phyloP scores from a whole-genome alignment of 1,140 invertebrate genomes.

The Drosophila rufa region DNA sequence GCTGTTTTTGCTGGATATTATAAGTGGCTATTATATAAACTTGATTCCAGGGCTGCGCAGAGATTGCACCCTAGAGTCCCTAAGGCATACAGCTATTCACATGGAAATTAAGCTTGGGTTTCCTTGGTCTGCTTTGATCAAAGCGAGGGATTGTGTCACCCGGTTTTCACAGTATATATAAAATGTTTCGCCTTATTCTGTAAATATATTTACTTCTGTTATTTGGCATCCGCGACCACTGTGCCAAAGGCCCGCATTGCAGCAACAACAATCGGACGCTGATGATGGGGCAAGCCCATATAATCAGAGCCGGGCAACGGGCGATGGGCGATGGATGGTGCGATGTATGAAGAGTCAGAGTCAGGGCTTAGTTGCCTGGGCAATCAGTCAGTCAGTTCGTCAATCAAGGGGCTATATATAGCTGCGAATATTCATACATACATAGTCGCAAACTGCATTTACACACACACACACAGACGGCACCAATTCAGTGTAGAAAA shows the following conservation, averaged over 20 bases:
- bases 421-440: conserved; percentile 5
- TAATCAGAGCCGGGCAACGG: conserved; percentile 35
- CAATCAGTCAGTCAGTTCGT: conserved; percentile 55
- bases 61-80: too few relatives aligned
- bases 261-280: conserved; percentile 44
- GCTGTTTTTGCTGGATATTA: too few relatives aligned
- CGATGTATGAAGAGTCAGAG: conserved; percentile 35
- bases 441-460: conserved; percentile 13
- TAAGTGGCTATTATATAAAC: too few relatives aligned
- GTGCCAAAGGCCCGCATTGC: conserved; percentile 33
- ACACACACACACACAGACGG: conserved; percentile 2
- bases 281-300: conserved; percentile 58
- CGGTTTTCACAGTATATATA: too few relatives aligned
- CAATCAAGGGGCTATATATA: conserved; percentile 43
- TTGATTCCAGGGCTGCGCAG: too few relatives aligned
- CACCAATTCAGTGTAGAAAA: conserved; percentile 7
- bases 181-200: background rate
- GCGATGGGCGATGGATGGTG: background rate
- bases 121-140: too few relatives aligned
- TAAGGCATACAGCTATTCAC: too few relatives aligned
- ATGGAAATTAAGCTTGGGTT: too few relatives aligned
- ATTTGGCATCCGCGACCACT: background rate
- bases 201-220: too few relatives aligned
- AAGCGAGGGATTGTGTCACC: too few relatives aligned
- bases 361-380: conserved; percentile 55